Evolutionary conservation across 2,113 vertebrate species (phyloP).

Genomic region (Xenopus borealis): DNA sequence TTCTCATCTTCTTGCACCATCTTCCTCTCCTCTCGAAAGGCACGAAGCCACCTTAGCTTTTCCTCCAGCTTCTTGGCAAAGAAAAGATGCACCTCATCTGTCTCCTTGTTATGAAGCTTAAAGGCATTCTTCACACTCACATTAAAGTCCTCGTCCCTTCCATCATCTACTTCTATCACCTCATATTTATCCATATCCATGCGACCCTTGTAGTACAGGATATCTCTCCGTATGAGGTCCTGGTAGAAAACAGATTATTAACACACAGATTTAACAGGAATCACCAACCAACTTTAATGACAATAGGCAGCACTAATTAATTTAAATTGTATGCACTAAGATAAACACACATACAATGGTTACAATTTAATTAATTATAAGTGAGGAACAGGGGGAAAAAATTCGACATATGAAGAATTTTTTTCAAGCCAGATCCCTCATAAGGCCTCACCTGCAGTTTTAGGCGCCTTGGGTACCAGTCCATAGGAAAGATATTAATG

Average conservation of each 20-base stretch:
- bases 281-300: too few relatives aligned
- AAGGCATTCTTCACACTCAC: slow-evolving; percentile 98
- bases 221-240: slow-evolving; percentile 96
- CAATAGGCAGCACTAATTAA: too few relatives aligned
- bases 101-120: slow-evolving; percentile 96
- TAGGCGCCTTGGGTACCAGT: too few relatives aligned
- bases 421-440: too few relatives aligned
- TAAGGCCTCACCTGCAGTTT: too few relatives aligned
- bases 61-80: slow-evolving; percentile 97
- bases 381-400: too few relatives aligned
- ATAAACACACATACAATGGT: too few relatives aligned
- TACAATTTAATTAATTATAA: too few relatives aligned
- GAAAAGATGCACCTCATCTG: slow-evolving; percentile 95
- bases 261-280: too few relatives aligned
- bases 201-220: slow-evolving; percentile 96
- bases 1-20: slow-evolving; percentile 99
- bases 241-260: slow-evolving; percentile 50
- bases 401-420: too few relatives aligned
- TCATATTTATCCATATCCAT: slow-evolving; percentile 98
- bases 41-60: slow-evolving; percentile 95
- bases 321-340: too few relatives aligned
- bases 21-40: slow-evolving; percentile 96
- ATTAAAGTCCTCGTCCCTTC: slow-evolving; percentile 96
- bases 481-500: too few relatives aligned
- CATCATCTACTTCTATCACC: slow-evolving; percentile 88